Evolutionary conservation across 2,888 invertebrate species (phyloP), one percentile per base, ranked within the genome.

Genomic region (Perithous albicinctus): DNA sequence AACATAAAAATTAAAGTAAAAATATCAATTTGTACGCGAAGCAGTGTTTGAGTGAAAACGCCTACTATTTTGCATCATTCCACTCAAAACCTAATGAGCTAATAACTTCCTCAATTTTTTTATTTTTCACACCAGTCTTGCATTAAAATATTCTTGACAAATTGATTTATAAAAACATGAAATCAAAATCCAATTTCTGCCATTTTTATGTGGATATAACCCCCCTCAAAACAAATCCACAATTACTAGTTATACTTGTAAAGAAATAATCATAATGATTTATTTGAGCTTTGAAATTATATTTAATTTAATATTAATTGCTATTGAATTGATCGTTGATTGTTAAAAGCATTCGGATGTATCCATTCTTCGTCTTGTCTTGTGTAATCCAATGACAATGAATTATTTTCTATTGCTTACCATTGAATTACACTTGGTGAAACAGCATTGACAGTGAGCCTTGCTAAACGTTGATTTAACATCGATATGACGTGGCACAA

Each of bases 401-500:
- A 35, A 56, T 56, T 32, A 26, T n/a, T 56, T 56, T 7, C 1
- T 8, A 56, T 56, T 29, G 56, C 12, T n/a, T 54, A 26, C 12
- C 54, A 26, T 54, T 12, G n/a, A 54, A 54, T 26, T 54, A 10
- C 54, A 26, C 26, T 29, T n/a, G 29, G 6, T 15, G n/a, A 7
- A 41, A 41, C n/a, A 32, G 12, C 29, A 29, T 15, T 56, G 26
- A 56, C 56, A 29, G 32, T 56, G 56, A 7, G 29, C 6, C 6
- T 12, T 1, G 56, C 26, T 32, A 2, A 29, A 56, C n/a, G 15
- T 7, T 56, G 29, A 32, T 32, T 29, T n/a, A 29, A 15, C 15
- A 56, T 10, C 15, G n/a, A 64, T n/a, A 32, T 41, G n/a, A 29
- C 56, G 59, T 43, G 66, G 32, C 64, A 26, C 41, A n/a, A 23